Evolutionary conservation across 37 sponge, comb jelly and placozoan species (phyloP), one percentile per base, ranked within the genome.

Genomic region (Agelas oroides): DNA sequence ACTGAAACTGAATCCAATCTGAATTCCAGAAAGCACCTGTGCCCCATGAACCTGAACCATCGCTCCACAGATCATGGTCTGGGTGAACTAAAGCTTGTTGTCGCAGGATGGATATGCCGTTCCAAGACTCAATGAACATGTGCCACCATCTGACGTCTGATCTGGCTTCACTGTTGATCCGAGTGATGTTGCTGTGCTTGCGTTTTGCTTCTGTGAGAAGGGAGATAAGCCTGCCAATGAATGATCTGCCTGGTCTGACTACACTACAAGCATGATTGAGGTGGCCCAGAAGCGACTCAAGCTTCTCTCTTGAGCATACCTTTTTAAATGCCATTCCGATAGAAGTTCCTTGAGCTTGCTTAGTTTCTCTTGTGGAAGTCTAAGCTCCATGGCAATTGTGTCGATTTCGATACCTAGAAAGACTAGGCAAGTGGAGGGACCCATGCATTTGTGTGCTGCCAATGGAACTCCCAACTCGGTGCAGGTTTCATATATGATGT

Each of bases 171-270:
- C n/a, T n/a, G n/a, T n/a, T n/a, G n/a, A 74, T 53, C 5, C 75
- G 75, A 13, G 27, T 39, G 14, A 33, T 74, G 58, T 74, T 8
- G 31, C 58, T 8, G 32, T 74, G 55, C 27, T 20, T 54, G 5
- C 31, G 6, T 27, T 74, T 74, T 5, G 57, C 58, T 25, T 13
- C 75, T 8, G 40, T 71, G 19, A 34, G 23, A 14, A 71, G 23
- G 13, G 18, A 46, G 28, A 74, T 74, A 12, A 74, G 75, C 58
- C 75, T 74, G 75, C 75, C 31, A 27, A 74, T 46, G 55, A 74
- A 74, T 17, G 57, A 54, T 28, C 57, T 53, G n/a, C 58, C 75
- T 46, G 55, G 75, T 17, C 31, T 46, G 28, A 74, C 75, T 21
- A 53, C 75, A n/a, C 32, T 74, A 15, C 28, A 74, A 17, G 75